phyloP scores from a whole-genome alignment of 1,140 invertebrate species.

The Aphidius ervi region DNA sequence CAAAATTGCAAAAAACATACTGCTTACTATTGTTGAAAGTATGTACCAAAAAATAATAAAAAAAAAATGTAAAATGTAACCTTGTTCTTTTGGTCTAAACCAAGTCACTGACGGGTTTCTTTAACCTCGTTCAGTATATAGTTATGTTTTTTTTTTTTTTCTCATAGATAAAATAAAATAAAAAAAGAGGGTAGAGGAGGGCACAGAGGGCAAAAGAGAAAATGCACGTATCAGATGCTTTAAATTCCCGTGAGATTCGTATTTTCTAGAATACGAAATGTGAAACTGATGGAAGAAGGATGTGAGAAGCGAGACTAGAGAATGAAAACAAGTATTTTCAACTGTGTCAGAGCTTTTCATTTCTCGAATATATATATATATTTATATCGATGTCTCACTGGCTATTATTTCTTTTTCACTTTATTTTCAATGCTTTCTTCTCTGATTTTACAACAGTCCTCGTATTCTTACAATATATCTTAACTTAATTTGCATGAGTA shows the following conservation, averaged over 20 bases:
- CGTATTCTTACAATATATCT: neutral
- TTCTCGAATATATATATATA: neutral
- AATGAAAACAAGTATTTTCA: constrained; percentile 31
- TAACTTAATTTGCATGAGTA: constrained; percentile 14
- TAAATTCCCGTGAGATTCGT: constrained; percentile 35
- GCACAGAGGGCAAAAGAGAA: neutral
- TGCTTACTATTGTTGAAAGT: too few relatives aligned
- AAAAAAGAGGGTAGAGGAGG: neutral
- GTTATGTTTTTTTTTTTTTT: constrained; percentile 8
- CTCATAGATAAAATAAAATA: constrained; percentile 10
- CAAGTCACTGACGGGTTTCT: neutral
- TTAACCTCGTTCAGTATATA: constrained; percentile 5
- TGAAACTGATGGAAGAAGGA: constrained; percentile 33
- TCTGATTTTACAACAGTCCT: neutral
- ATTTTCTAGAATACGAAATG: constrained; percentile 37
- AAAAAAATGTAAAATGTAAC: too few relatives aligned
- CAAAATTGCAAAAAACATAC: too few relatives aligned
- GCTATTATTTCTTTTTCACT: neutral
- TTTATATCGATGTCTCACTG: constrained; percentile 13
- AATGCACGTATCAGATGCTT: constrained; percentile 23
- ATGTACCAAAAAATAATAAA: too few relatives aligned
- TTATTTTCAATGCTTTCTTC: neutral
- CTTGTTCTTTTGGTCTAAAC: too few relatives aligned
- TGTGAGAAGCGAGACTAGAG: constrained; percentile 24
- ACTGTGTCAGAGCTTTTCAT: neutral